Evolutionary conservation across 2,113 vertebrate species (phyloP).

Genomic region (Aegithalos caudatus): DNA sequence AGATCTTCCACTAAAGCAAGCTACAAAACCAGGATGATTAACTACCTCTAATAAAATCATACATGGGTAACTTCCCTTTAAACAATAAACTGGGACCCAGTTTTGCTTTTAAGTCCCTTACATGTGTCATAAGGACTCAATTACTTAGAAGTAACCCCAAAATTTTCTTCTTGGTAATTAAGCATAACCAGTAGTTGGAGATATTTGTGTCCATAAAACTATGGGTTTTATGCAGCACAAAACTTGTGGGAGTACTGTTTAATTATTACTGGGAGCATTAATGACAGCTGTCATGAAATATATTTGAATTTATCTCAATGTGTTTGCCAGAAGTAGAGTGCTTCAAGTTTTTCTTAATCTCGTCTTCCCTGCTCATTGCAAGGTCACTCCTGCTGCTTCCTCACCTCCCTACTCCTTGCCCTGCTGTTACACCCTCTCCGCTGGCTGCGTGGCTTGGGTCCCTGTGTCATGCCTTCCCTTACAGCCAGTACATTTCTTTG

Average conservation of each 20-base stretch:
- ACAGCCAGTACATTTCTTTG: accelerated
- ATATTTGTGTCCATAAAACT: neutral
- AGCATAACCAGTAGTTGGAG: neutral
- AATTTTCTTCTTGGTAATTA: neutral
- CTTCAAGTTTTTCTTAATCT: neutral
- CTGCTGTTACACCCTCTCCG: neutral
- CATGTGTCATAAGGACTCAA: neutral
- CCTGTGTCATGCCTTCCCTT: neutral
- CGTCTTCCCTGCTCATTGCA: neutral
- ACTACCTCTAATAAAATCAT: neutral
- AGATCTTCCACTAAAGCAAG: neutral
- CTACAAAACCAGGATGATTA: neutral
- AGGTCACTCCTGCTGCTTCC: neutral
- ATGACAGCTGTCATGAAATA: neutral
- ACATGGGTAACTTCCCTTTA: neutral
- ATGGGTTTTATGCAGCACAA: neutral
- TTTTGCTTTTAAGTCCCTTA: neutral
- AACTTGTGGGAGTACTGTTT: neutral
- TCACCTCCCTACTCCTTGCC: neutral
- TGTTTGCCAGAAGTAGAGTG: neutral
- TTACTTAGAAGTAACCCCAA: neutral
- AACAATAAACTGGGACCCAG: neutral
- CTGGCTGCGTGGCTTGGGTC: accelerated
- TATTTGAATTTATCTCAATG: neutral
- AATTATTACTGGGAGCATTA: neutral